These are phyloP conservation scores for Fregata magnificens DNA, from an alignment of 2,113 vertebrate genomes.

Conservation along the genomic window DNA sequence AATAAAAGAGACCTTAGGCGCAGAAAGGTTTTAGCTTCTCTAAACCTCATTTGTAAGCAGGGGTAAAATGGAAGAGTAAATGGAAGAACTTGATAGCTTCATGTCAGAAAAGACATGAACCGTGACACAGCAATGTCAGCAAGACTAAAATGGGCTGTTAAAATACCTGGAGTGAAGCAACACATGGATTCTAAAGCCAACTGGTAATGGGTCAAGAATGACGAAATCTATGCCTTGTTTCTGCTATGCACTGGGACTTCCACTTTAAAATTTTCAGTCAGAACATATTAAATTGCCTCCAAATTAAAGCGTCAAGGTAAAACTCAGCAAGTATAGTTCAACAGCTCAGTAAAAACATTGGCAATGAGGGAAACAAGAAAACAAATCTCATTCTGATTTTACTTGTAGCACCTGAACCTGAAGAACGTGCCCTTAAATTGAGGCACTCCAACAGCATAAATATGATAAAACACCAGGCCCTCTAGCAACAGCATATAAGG, in stretches of 20 bases:
- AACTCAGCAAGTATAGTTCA: not conserved
- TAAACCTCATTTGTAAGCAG: constrained; percentile 57
- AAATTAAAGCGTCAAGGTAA: constrained; percentile 28
- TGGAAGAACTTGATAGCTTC: constrained; percentile 29
- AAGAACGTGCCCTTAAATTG: not conserved
- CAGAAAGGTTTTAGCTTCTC: not conserved
- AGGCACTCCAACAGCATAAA: not conserved
- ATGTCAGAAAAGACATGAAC: constrained; percentile 57
- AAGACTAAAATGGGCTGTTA: constrained; percentile 38
- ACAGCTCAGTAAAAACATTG: not conserved
- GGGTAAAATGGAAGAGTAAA: constrained; percentile 31
- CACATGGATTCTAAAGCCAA: not conserved
- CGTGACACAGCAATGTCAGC: constrained; percentile 32
- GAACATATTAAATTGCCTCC: not conserved
- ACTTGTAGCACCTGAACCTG: not conserved
- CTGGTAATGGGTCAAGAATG: not conserved
- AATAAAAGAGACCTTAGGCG: not conserved
- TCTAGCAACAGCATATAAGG: accelerated
- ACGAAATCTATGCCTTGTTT: not conserved
- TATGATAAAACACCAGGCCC: not conserved
- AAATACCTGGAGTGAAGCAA: constrained; percentile 29
- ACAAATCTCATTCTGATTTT: not conserved
- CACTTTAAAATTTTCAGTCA: not conserved
- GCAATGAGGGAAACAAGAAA: not conserved
- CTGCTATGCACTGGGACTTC: not conserved